Base-by-base conservation (phyloP, 2,888 invertebrate species). In the Eumacrocentrus americanus region DNA sequence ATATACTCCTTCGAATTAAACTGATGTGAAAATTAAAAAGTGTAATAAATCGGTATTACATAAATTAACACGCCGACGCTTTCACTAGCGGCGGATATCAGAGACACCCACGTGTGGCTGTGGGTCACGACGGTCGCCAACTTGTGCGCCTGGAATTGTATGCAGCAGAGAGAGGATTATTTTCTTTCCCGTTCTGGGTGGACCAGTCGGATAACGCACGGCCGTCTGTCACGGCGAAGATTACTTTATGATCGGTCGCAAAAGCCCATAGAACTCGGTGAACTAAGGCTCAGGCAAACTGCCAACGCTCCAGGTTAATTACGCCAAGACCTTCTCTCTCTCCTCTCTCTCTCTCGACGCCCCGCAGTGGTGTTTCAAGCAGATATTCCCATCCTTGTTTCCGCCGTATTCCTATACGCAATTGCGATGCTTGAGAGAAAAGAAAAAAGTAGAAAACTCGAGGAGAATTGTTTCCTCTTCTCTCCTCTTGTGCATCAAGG, bases 31-130 rank as follows among this genome's bases (percentile, higher is more conserved):
- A 40, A 29, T 37, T 44, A 25, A 12, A 38, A 23, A 40, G 50
- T 37, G 23, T 18, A 57, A 56, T 60, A 51, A 60, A 40, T 47
- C 18, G 35, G 70, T 65, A 68, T 74, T 73, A 74, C 73, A 71
- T 72, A 71, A 75, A 76, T 75, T 75, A 74, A 74, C 66, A 66
- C 66, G 9, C 29, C 61, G 60, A 58, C 46, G 58, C 58, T 53
- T 25, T 38, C 25, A 60, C 62, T 46, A 48, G 64, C 61, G 29
- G 35, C 54, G 48, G 20, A 40, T 58, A 46, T 23, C 20, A 62
- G 56, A 46, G 63, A 72, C 74, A 67, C 74, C 72, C 69, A 74
- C 73, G 64, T 69, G 25, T 9, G n/a, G 22, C 23, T 46, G 46
- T 46, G 46, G 23, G 23, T 25, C 7, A n/a, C 23, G 12, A 9